Base-by-base conservation (phyloP, 2,797 vertebrate genomes). In the Valencia hispanica region DNA sequence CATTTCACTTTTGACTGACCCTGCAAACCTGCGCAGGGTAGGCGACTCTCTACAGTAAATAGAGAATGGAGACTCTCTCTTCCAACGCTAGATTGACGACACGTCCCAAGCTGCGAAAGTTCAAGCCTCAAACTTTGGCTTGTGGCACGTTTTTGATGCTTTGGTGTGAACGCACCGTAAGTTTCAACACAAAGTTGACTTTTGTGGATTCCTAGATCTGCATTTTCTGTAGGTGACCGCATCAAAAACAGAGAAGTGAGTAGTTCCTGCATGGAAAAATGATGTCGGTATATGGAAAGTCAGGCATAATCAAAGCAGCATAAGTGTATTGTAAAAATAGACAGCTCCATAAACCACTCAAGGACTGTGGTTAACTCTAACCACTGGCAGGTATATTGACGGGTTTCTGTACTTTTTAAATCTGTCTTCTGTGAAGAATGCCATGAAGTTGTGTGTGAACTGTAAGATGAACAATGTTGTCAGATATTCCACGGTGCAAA, bases 401-500 rank as follows among this genome's bases (percentile, higher is more conserved):
- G 25, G 36, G 48, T 25, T 18, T 77, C 48, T 76, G 48, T 70
- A 51, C 45, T 51, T 59, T 39, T 57, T 63, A 17, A 68, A 36
- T 34, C 45, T 20, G 18, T 20, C 6, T 34, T 43, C 36, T 34
- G 20, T 57, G 15, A 25, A 8, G 32, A 66, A 51, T n/a, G 32
- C 9, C 59, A 50, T 53, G 27, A 34, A 27, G 20, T 68, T 68
- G 43, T 43, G 53, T 70, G 55, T 32, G 70, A 55, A 69, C 32
- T 45, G 27, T 43, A 78, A 34, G 32, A 41, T 70, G 72, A 74
- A 79, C 22, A 20, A 25, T 55, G 61, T 32, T 47, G 43, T 66
- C 72, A 47, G 50, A 74, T 47, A 72, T 74, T 68, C 51, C 66
- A 41, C 20, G 57, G 68, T 50, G 69, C 25, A 74, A 73, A 72